A percentile compares a stretch with the other conserved stretches of the same genome.
Evolutionary conservation across 2,113 vertebrate species (phyloP).

Genomic region (Spea multiplicata): DNA sequence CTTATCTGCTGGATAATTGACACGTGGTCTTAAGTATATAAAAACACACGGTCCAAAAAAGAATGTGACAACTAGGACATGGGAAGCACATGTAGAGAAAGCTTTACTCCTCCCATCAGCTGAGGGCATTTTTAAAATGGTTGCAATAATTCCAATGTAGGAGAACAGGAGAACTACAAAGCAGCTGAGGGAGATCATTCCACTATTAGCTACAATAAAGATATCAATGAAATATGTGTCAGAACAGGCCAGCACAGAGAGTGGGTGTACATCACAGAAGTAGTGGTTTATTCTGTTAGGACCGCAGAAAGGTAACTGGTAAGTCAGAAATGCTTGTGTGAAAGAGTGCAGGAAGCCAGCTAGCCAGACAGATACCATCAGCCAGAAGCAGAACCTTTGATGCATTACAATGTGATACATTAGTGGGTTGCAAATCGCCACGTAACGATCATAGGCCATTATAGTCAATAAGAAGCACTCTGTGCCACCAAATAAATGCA

Average conservation of each 20-base stretch:
- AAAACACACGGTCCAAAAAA: conserved; percentile 59
- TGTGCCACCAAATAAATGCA: conserved; percentile 59
- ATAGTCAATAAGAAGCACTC: conserved; percentile 63
- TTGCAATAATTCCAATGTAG: conserved; percentile 54
- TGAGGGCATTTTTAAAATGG: conserved; percentile 55
- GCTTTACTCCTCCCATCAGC: conserved; percentile 57
- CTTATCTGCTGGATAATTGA: conserved; percentile 56
- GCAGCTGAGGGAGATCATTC: conserved; percentile 57
- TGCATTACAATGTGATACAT: conserved; percentile 55
- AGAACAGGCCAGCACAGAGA: conserved; percentile 60
- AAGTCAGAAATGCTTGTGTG: conserved; percentile 55
- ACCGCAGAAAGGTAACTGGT: conserved; percentile 59
- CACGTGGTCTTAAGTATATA: conserved; percentile 55
- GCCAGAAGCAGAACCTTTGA: conserved; percentile 46
- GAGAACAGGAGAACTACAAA: conserved; percentile 58
- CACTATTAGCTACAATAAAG: conserved; percentile 58
- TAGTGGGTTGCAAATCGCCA: conserved; percentile 59
- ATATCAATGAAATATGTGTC: conserved; percentile 55
- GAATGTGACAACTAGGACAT: conserved; percentile 56
- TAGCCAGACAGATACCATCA: conserved; percentile 54
- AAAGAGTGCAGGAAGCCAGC: conserved; percentile 56
- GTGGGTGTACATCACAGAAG: conserved; percentile 60
- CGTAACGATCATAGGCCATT: conserved; percentile 62
- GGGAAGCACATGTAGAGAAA: conserved; percentile 61
- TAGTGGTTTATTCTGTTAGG: conserved; percentile 59